Conservation (phyloP, 30 jellyfish, hydroid and myxozoan genomes). For the Aurelia sp. region DNA sequence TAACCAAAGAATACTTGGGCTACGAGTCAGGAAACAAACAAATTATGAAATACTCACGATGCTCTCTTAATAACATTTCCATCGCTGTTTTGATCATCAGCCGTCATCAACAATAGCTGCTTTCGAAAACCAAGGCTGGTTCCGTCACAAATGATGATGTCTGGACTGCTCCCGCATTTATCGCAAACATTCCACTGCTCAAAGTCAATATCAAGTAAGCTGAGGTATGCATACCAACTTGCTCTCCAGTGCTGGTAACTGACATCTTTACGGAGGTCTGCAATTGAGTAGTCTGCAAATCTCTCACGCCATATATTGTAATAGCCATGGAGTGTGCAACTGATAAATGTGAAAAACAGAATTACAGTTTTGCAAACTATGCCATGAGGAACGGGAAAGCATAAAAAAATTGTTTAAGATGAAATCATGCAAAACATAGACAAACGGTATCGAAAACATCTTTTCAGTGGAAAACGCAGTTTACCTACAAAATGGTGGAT, state of each 20-base stretch:
- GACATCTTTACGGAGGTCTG: background rate
- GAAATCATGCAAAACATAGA: no score
- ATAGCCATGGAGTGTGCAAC: constrained; percentile 24
- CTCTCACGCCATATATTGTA: constrained; percentile 3
- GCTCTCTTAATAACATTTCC: background rate
- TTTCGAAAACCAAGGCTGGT: constrained; percentile 28
- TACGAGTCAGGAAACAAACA: background rate
- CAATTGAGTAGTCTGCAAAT: background rate
- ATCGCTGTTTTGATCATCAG: background rate
- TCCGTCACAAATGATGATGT: constrained; percentile 15
- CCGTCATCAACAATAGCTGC: constrained; percentile 2
- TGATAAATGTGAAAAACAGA: background rate
- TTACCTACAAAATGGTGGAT: no score
- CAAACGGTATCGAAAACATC: no score
- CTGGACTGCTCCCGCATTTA: constrained; percentile 12
- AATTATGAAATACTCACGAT: constrained; percentile 4
- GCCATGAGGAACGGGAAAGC: no score
- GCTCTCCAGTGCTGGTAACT: constrained; percentile 15
- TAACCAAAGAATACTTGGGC: no score
- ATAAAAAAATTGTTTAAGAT: no score
- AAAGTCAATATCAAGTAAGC: constrained; percentile 6
- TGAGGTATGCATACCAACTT: constrained; percentile 22
- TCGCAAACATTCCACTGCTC: background rate
- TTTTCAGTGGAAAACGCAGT: no score
- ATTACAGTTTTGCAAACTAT: no score